Evolutionary conservation across 30 jellyfish, hydroid and myxozoan genomes (phyloP).

Genomic region (Aurelia aurita): DNA sequence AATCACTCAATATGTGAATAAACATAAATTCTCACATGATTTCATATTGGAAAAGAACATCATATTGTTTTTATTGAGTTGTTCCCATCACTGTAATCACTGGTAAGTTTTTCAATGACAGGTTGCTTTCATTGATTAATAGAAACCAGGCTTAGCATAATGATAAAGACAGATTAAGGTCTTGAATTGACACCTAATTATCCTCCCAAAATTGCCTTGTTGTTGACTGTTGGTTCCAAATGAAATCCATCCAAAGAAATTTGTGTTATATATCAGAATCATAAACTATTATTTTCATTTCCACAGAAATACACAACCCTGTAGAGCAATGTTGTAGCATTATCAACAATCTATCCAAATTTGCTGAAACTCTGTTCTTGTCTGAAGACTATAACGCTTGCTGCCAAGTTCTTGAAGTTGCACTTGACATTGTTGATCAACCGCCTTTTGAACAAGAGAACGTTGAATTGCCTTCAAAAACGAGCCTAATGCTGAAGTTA

Average conservation of each 20-base stretch:
- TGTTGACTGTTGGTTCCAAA: too few relatives aligned
- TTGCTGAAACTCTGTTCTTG: slow-evolving; percentile 32
- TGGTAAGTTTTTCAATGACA: too few relatives aligned
- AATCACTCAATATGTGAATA: too few relatives aligned
- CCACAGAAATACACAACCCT: background rate
- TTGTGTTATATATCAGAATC: too few relatives aligned
- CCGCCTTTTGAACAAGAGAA: background rate
- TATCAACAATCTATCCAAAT: background rate
- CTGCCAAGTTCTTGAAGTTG: slow-evolving; percentile 29
- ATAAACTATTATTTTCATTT: background rate
- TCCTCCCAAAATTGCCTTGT: too few relatives aligned
- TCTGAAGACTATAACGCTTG: background rate
- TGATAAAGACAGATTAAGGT: too few relatives aligned
- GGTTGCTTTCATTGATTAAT: background rate
- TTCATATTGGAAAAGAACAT: too few relatives aligned
- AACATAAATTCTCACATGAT: too few relatives aligned
- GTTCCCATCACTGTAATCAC: too few relatives aligned
- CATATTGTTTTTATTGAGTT: too few relatives aligned
- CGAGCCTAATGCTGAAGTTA: slow-evolving; percentile 37
- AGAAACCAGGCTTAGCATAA: background rate
- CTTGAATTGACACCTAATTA: too few relatives aligned
- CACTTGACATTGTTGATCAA: background rate
- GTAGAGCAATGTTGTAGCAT: background rate
- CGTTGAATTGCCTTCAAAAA: background rate
- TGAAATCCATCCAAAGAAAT: too few relatives aligned